phyloP scores from a whole-genome alignment of 2,797 vertebrate genomes.

The Rhincodon typus region DNA sequence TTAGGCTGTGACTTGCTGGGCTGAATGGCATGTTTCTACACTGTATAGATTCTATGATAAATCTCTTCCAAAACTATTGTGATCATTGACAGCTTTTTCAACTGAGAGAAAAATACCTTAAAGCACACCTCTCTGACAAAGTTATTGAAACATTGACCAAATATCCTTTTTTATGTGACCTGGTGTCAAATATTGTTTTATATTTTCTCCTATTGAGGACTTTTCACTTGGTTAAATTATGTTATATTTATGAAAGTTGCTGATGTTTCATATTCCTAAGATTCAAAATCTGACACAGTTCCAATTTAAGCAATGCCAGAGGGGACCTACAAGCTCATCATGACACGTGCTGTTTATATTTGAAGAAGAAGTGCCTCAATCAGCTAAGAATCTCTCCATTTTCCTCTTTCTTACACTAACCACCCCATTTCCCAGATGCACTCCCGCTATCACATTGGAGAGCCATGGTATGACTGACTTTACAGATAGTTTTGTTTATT shows the following conservation, averaged over 20 bases:
- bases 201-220: background rate
- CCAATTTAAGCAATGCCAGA: background rate
- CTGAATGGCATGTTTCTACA: too few species aligned
- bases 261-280: too few species aligned
- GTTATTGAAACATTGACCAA: background rate
- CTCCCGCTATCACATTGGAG: background rate
- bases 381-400: background rate
- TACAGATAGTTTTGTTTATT: background rate
- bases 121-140: background rate
- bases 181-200: background rate
- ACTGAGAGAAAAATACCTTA: background rate
- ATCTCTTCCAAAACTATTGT: background rate
- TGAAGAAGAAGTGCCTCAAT: too few species aligned
- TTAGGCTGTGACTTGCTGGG: too few species aligned
- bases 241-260: too few species aligned
- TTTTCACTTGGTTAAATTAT: background rate
- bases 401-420: background rate
- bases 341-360: background rate
- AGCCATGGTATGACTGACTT: background rate
- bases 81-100: too few species aligned
- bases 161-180: background rate
- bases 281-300: background rate
- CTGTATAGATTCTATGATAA: background rate
- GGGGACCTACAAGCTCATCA: background rate
- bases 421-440: background rate